Percentiles rank a stretch among this genome's conserved stretches.
These are phyloP conservation scores for Pyrocephalus nanus DNA, from an alignment of 2,797 vertebrate species.

Conservation along the genomic window DNA sequence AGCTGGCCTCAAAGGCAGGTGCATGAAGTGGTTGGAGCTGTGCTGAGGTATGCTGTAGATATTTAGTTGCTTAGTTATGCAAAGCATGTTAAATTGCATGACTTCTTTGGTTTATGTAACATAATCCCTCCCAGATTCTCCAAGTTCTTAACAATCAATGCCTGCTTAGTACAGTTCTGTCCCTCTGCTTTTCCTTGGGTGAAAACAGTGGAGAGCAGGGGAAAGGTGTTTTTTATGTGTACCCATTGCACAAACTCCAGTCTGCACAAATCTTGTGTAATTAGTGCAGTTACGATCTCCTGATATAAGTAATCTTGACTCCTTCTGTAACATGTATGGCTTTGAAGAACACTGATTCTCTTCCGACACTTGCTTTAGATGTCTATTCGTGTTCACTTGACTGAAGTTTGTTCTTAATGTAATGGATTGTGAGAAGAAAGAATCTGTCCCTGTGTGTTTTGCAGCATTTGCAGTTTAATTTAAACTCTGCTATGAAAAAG, in stretches of 20 bases:
- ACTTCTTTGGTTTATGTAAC: neutral
- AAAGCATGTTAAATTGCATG: constrained; percentile 13
- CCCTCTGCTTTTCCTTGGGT: neutral
- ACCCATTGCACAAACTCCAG: neutral
- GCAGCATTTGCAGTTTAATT: constrained; percentile 15
- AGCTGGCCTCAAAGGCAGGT: neutral
- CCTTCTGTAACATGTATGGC: neutral
- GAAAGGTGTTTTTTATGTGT: neutral
- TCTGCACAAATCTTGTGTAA: neutral
- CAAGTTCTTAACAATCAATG: neutral
- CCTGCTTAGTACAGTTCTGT: neutral
- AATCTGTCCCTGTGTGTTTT: neutral
- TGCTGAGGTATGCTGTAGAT: neutral
- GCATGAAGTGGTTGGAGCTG: constrained; percentile 8
- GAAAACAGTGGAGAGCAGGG: neutral
- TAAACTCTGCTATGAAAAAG: neutral
- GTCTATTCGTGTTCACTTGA: neutral
- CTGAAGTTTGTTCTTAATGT: neutral
- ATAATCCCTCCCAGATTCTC: neutral
- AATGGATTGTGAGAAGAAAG: neutral
- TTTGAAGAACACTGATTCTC: neutral
- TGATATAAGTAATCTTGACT: neutral
- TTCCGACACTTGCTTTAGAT: neutral
- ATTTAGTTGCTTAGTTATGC: constrained; percentile 3
- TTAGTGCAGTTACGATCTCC: neutral